A percentile compares a stretch with the other conserved stretches of the same genome.
Evolutionary conservation across 2,888 invertebrate species (phyloP).

Genomic region (Camponotus fellah): DNA sequence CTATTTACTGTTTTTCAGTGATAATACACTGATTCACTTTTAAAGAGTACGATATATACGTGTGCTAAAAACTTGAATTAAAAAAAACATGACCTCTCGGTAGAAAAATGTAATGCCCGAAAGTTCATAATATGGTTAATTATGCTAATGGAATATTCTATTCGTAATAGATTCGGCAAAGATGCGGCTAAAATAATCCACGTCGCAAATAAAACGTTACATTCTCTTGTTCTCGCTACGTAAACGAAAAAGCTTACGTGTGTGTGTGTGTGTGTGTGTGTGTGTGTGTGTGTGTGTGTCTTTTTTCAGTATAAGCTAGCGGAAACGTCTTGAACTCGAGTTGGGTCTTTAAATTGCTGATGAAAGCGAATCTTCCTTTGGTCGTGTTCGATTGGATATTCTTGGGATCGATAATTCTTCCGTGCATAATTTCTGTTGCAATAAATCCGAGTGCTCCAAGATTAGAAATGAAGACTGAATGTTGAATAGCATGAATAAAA

Average conservation of each 20-base stretch:
- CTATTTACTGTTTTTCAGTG: too few relatives aligned
- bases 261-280: not conserved
- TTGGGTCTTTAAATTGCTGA: slow-evolving; percentile 38
- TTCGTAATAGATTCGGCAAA: not conserved
- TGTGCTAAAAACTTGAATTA: not conserved
- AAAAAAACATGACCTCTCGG: not conserved
- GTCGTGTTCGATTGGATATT: slow-evolving; percentile 39
- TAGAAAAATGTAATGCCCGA: not conserved
- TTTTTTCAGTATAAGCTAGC: not conserved
- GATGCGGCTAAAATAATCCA: not conserved
- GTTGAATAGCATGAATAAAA: slow-evolving; percentile 34
- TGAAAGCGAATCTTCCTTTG: slow-evolving; percentile 34
- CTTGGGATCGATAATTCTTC: slow-evolving; percentile 35
- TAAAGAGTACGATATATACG: not conserved
- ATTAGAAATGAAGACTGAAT: slow-evolving; percentile 11
- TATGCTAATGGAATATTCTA: not conserved
- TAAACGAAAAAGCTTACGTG: not conserved
- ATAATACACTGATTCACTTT: too few relatives aligned
- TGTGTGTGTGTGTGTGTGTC: not conserved
- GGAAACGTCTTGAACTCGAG: not conserved
- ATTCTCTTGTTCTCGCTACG: not conserved
- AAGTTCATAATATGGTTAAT: not conserved
- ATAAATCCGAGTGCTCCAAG: slow-evolving; percentile 25
- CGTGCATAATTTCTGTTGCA: slow-evolving; percentile 36
- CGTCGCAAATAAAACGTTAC: slow-evolving; percentile 1